Percentiles rank a stretch among this genome's conserved stretches.
phyloP scores from a whole-genome alignment of 2,797 vertebrate genomes.

The Sebastolobus altivelis region DNA sequence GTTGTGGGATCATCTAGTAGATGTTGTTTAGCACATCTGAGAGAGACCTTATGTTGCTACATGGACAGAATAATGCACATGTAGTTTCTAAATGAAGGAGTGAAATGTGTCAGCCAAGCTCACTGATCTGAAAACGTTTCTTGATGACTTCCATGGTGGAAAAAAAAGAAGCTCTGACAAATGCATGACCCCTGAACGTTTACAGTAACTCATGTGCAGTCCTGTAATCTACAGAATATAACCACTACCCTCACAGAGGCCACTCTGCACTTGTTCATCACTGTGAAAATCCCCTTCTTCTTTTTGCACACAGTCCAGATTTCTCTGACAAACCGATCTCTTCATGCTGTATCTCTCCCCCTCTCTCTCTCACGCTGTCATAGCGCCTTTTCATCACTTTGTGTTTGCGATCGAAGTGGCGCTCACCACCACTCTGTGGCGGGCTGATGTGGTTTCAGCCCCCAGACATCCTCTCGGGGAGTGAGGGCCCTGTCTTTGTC shows the following conservation, averaged over 20 bases:
- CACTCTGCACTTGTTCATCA: slow-evolving; percentile 14
- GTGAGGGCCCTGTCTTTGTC: slow-evolving; percentile 46
- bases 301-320: slow-evolving; percentile 20
- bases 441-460: slow-evolving; percentile 65
- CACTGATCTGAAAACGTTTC: not conserved
- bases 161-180: not conserved
- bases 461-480: slow-evolving; percentile 52
- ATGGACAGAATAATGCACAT: not conserved
- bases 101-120: not conserved
- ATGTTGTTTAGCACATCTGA: not conserved
- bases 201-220: slow-evolving; percentile 8
- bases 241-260: slow-evolving; percentile 38
- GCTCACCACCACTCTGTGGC: slow-evolving; percentile 54
- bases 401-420: slow-evolving; percentile 54
- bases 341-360: slow-evolving; percentile 18
- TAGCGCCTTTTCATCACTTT: slow-evolving; percentile 56
- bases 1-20: not conserved
- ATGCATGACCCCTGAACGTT: not conserved
- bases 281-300: slow-evolving; percentile 35
- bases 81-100: not conserved
- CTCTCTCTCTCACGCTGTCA: slow-evolving; percentile 51
- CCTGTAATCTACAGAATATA: slow-evolving; percentile 33
- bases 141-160: not conserved
- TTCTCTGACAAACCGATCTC: slow-evolving; percentile 32
- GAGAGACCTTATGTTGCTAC: not conserved